Base-by-base conservation (phyloP, 2,888 invertebrate species). In the Lydus trimaculatus region DNA sequence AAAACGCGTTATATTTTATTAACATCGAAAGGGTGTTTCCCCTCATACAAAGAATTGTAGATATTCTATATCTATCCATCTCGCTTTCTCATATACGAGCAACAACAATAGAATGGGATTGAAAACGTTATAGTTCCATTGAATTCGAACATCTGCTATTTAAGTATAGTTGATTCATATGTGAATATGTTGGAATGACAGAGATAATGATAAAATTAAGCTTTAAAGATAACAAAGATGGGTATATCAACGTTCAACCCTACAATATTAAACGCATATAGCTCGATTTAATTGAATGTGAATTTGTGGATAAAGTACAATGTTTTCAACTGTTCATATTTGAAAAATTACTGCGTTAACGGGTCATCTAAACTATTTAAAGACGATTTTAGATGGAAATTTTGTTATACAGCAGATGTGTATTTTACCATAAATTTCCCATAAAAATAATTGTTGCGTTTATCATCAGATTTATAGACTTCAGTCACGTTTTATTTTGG, bases 201-300 rank as follows among this genome's bases (percentile, higher is more conserved):
- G 52, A 52, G 52, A 52, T 20, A 52, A 8, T 52, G 25, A 61
- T 33, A 15, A 23, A 23, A 23, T 13, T 17, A 15, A n/a, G 6
- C 61, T 33, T 3, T 20, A 48, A 39, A 5, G 8, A 31, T 62
- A 36, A 63, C 60, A 67, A 64, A 52, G 68, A 20, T 31, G 61
- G 58, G 31, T 59, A 62, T 68, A 31, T 61, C 62, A 28, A 58
- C 36, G 39, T 60, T 48, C 48, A 48, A 48, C 20, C 20, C 48
- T 20, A 20, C 1, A 20, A 9, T 11, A 17, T 20, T 48, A 6
- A 8, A 59, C 36, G 66, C 58, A 63, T 52, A 60, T 31, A 56
- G 56, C 66, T 63, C 66, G 48, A 69, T 69, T 65, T 69, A 70
- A 70, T 66, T 70, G 70, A 66, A 70, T 66, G 70, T 66, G 70